A percentile compares a stretch with the other conserved stretches of the same genome.
These are phyloP conservation scores for Holacanthus passer DNA, from an alignment of 2,113 vertebrate species.

Conservation along the genomic window DNA sequence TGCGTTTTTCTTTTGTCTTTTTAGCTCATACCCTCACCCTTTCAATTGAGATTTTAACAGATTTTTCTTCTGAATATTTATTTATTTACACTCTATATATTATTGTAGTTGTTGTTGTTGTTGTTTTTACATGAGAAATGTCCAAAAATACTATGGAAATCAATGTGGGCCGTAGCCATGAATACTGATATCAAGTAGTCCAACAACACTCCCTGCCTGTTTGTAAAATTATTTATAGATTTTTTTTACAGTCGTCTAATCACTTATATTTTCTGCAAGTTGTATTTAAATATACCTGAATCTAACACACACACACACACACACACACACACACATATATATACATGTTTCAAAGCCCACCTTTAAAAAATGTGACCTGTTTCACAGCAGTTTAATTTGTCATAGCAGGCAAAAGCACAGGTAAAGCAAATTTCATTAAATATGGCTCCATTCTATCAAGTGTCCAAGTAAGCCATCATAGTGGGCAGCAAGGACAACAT, in stretches of 20 bases:
- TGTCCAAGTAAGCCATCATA: not conserved
- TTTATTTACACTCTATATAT: not conserved
- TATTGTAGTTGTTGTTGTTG: not conserved
- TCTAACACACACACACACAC: too few relatives aligned
- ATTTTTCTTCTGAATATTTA: not conserved
- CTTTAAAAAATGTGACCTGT: not conserved
- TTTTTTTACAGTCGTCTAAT: not conserved
- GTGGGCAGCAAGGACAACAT: not conserved
- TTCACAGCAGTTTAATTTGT: not conserved
- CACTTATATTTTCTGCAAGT: too few relatives aligned
- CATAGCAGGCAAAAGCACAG: not conserved
- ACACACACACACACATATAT: too few relatives aligned
- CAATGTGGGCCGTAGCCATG: too few relatives aligned
- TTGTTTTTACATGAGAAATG: not conserved
- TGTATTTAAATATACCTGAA: not conserved
- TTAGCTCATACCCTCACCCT: not conserved
- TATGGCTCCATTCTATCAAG: not conserved
- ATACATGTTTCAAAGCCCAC: not conserved
- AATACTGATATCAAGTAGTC: not conserved
- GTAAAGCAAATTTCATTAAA: not conserved
- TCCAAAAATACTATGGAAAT: not conserved
- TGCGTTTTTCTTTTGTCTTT: not conserved
- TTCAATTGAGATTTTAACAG: not conserved
- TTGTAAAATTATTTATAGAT: not conserved
- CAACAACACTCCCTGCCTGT: not conserved